Base-by-base conservation (phyloP, 2,888 invertebrate genomes). In the Drosophila aldrichi region DNA sequence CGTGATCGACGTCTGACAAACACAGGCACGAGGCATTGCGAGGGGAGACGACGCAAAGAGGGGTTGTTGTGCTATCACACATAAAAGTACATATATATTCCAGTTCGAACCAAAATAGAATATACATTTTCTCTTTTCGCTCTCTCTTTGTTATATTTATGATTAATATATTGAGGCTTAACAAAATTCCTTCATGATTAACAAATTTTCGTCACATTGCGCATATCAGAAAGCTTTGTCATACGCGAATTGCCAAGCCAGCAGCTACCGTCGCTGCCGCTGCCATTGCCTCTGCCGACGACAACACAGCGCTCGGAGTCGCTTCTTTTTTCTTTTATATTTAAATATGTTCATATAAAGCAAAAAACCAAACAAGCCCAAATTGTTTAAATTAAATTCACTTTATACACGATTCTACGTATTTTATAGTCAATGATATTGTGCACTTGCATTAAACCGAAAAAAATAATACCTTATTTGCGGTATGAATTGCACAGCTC, bases 401-500 rank as follows among this genome's bases (percentile, higher is more conserved):
- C 75, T 66, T 63, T n/a, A 58, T 51, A 20, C 60, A 67, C 66
- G 48, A 12, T 18, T 29, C 38, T 20, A 16, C 16, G 29, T 40
- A 10, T 16, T n/a, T 44, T 44, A 1, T 22, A 44, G 6, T 18
- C 43, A 40, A 14, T 7, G 3, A 49, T 59, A 55, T n/a, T 59
- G 12, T 57, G 41, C 54, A 52, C 60, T 70, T 64, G 56, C 56
- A 67, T 36, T 69, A 3, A 43, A 40, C 51, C 40, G 22, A 67
- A 60, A 61, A 63, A 48, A 66, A 71, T 56, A 81, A 79, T 89
- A 89, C 90, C 90, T 90, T 82, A 71, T 74, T 80, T 81, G 74
- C 80, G 76, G 81, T 70, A 77, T 54, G 66, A 80, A 82, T 81
- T 77, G 79, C 82, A 85, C 78, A 81, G 77, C 78, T 88, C 88